Evolutionary conservation across 2,797 vertebrate species (phyloP), one percentile per base, ranked within the genome.

Genomic region (Phrynocephalus vlangalii): DNA sequence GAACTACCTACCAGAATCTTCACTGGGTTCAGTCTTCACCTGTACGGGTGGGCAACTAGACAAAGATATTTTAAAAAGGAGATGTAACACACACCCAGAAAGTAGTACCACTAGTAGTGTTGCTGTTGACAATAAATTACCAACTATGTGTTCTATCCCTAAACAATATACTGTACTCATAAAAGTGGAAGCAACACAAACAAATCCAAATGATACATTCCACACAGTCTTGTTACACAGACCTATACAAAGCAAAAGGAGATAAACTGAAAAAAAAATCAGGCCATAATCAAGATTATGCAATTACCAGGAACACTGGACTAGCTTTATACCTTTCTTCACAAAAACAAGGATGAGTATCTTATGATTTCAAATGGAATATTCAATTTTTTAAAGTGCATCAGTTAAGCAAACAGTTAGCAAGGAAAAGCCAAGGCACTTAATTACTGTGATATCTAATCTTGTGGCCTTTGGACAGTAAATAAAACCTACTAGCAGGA

Each of bases 21-120:
- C 96, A 0, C 79, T 92, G 72, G 96, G 96, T 67, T 97, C 97
- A 0, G 24, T 94, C 95, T 97, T 97, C 93, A 97, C 97, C 90
- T 96, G 94, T 90, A 97, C 71, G 67, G 96, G 28, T 91, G 82
- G 44, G 87, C 90, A 95, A 48, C 97, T 97, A 93, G 44, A 95
- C 93, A 88, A 86, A 92, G 0, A 91, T 3, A 91, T 87, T 70
- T 87, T 67, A 24, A 82, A 81, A 90, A 50, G 1, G 83, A 91
- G 66, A 88, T 15, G 18, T 86, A 78, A 68, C 22, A 68, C 48
- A 22, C 11, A 90, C 2, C 24, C 7, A 78, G 38, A 13, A 87
- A 52, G 33, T 66, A 60, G 30, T 18, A 18, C 9, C 20, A 44
- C 3, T 38, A 76, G 22, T 44, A 63, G 4, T 63, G 18, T 63